Evolutionary conservation across 2,888 invertebrate species (phyloP).

Genomic region (Xylota sylvarum): DNA sequence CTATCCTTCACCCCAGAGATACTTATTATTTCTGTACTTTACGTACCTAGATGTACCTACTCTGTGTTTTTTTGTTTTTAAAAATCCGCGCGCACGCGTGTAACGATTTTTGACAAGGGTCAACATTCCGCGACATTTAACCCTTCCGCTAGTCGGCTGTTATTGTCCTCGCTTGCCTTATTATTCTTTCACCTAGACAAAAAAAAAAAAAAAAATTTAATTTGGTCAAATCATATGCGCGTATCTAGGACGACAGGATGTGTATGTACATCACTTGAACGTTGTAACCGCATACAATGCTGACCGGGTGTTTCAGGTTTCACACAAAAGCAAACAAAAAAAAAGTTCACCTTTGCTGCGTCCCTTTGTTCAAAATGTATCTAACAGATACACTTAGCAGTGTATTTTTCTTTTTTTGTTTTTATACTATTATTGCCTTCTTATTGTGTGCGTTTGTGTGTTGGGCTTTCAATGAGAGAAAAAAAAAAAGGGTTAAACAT

Average conservation of each 20-base stretch:
- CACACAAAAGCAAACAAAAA: slow-evolving; percentile 7
- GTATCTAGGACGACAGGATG: slow-evolving; percentile 40
- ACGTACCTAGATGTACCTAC: neutral
- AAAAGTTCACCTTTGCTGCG: slow-evolving; percentile 36
- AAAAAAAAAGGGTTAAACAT: slow-evolving; percentile 47
- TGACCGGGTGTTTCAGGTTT: slow-evolving; percentile 55
- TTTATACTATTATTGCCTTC: slow-evolving; percentile 29
- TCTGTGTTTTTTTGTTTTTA: neutral
- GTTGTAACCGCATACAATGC: slow-evolving; percentile 41
- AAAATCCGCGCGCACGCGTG: neutral
- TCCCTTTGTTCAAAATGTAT: slow-evolving; percentile 51
- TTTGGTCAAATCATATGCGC: slow-evolving; percentile 46
- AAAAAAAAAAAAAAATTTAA: neutral
- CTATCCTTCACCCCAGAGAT: too few relatives aligned
- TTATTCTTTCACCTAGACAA: slow-evolving; percentile 12
- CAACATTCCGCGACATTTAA: slow-evolving; percentile 29
- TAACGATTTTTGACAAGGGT: slow-evolving; percentile 17
- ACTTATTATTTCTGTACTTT: neutral
- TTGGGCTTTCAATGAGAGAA: slow-evolving; percentile 1
- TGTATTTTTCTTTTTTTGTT: slow-evolving; percentile 22
- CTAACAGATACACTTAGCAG: slow-evolving; percentile 35
- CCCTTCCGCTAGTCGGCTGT: slow-evolving; percentile 12
- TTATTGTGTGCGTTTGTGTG: slow-evolving; percentile 9
- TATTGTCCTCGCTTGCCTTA: neutral
- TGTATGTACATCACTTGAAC: neutral